These are phyloP conservation scores for Artemia franciscana DNA, from an alignment of 1,140 invertebrate species.

Conservation along the genomic window DNA sequence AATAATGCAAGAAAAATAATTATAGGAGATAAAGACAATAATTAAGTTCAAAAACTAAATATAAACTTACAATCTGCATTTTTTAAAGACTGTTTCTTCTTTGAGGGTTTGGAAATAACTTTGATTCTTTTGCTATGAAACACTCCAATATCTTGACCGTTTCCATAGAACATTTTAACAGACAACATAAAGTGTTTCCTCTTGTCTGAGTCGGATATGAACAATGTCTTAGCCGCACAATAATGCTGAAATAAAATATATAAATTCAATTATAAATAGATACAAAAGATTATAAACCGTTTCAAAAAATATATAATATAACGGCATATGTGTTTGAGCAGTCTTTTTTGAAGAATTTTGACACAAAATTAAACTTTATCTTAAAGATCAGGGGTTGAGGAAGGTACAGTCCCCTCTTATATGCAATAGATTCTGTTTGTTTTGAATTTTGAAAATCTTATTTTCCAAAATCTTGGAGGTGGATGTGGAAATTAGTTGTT, in stretches of 20 bases:
- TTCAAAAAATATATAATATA: too few relatives aligned
- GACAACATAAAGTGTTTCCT: constrained; percentile 97
- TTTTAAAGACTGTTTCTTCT: constrained; percentile 98
- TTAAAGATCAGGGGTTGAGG: too few relatives aligned
- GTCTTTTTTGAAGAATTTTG: too few relatives aligned
- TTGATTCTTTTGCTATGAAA: constrained; percentile 98
- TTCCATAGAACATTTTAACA: constrained; percentile 97
- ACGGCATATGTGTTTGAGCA: too few relatives aligned
- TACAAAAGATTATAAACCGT: constrained; percentile 1
- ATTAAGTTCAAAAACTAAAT: not conserved
- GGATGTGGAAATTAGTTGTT: not conserved
- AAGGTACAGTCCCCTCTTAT: too few relatives aligned
- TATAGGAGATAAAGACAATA: constrained; percentile 1
- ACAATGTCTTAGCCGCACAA: constrained; percentile 96
- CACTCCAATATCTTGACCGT: constrained; percentile 89
- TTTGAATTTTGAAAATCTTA: too few relatives aligned
- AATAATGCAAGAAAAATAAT: not conserved
- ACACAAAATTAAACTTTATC: too few relatives aligned
- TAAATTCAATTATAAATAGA: constrained; percentile 2
- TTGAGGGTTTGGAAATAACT: constrained; percentile 98
- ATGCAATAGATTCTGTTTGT: too few relatives aligned
- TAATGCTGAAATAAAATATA: constrained; percentile 64
- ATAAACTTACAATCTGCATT: constrained; percentile 65
- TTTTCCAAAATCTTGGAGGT: too few relatives aligned
- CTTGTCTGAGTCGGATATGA: constrained; percentile 98